Conservation (phyloP, 2,797 vertebrate species). For the Ficedula albicollis region DNA sequence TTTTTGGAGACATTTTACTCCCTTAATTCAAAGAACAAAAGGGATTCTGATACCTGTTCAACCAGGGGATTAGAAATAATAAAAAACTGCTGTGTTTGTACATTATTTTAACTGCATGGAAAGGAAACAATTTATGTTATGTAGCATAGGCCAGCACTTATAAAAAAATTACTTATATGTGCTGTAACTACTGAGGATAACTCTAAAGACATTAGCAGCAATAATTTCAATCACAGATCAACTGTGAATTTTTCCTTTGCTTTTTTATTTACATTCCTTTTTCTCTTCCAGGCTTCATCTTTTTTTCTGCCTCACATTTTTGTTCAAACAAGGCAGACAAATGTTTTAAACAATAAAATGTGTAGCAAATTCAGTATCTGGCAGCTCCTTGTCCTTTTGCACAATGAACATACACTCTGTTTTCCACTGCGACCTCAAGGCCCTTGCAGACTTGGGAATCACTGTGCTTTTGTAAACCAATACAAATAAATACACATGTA, state of each 20-base stretch:
- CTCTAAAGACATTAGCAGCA: not conserved
- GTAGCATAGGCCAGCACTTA: not conserved
- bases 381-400: not conserved
- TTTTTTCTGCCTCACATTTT: not conserved
- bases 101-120: not conserved
- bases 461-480: not conserved
- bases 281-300: not conserved
- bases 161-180: not conserved
- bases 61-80: not conserved
- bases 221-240: not conserved
- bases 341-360: not conserved
- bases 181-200: not conserved
- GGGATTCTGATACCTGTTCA: not conserved
- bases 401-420: not conserved
- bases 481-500: not conserved
- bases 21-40: not conserved
- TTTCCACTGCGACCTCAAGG: not conserved
- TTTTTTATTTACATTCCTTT: slow-evolving; percentile 7
- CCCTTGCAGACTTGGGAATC: not conserved
- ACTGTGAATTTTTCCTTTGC: not conserved
- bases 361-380: not conserved
- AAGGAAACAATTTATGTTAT: not conserved
- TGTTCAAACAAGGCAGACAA: not conserved
- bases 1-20: not conserved
- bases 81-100: not conserved